Evolutionary conservation across 2,888 invertebrate species (phyloP).

Genomic region (Eupeodes latifasciatus): DNA sequence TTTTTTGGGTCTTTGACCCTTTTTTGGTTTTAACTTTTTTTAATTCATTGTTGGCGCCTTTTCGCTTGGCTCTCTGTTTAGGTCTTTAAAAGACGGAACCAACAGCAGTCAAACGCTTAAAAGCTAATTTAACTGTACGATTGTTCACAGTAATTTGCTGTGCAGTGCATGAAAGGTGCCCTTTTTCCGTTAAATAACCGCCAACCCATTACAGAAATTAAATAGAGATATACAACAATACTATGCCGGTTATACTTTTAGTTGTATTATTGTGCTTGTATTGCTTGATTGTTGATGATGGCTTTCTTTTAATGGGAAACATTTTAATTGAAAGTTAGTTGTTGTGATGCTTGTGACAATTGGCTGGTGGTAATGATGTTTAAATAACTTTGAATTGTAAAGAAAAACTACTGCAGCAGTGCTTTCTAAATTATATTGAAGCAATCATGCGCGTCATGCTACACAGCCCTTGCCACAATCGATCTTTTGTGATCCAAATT

Average conservation of each 20-base stretch:
- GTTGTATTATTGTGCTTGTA: neutral
- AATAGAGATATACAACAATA: slow-evolving; percentile 8
- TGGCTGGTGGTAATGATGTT: slow-evolving; percentile 17
- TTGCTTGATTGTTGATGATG: slow-evolving; percentile 8
- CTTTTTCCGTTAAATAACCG: slow-evolving; percentile 47
- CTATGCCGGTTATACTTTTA: neutral
- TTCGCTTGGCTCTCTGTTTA: slow-evolving; percentile 49
- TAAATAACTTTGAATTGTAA: slow-evolving; percentile 16
- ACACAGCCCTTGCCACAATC: too few relatives aligned
- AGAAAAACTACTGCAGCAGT: neutral
- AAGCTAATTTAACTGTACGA: slow-evolving; percentile 58
- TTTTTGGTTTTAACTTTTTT: slow-evolving; percentile 19
- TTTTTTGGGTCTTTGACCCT: slow-evolving; percentile 50
- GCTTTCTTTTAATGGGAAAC: slow-evolving; percentile 19
- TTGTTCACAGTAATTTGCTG: slow-evolving; percentile 47
- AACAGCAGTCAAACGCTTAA: slow-evolving; percentile 37
- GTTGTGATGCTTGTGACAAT: neutral
- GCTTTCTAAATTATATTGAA: neutral
- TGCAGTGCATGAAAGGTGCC: slow-evolving; percentile 33
- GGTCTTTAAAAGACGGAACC: slow-evolving; percentile 50
- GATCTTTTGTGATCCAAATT: too few relatives aligned
- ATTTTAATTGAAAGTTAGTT: slow-evolving; percentile 32
- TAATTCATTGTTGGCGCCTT: slow-evolving; percentile 46
- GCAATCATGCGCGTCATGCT: neutral
- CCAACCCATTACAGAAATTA: neutral